Conservation (phyloP, 2,888 invertebrate species). For the Agriopis aurantiaria region DNA sequence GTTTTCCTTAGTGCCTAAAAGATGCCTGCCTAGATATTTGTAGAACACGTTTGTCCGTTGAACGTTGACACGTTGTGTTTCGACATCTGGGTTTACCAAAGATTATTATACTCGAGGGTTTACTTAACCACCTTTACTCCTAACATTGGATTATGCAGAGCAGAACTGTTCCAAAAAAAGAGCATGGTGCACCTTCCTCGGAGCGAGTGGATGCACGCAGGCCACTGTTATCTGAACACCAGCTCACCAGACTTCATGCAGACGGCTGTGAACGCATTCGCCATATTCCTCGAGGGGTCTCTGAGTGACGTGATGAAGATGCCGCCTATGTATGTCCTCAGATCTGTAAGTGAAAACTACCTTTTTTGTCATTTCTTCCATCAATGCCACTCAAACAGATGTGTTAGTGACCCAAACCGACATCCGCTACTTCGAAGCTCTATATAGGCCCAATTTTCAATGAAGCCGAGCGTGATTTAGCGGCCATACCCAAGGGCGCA, state of each 20-base stretch:
- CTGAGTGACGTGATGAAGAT: conserved; percentile 63
- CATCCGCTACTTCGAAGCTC: no score
- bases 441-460: no score
- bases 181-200: conserved; percentile 66
- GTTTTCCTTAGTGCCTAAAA: no score
- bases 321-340: conserved; percentile 66
- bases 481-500: no score
- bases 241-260: conserved; percentile 72
- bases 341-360: conserved; percentile 62
- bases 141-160: conserved; percentile 49
- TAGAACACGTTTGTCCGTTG: no score
- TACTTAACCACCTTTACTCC: neutral
- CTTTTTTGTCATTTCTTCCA: neutral
- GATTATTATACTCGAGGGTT: no score
- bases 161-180: conserved; percentile 65
- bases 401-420: no score
- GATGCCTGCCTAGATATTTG: no score
- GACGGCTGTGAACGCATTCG: conserved; percentile 76
- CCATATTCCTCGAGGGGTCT: conserved; percentile 68
- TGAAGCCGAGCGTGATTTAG: no score
- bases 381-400: neutral
- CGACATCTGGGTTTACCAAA: no score
- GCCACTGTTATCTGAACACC: conserved; percentile 61
- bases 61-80: no score
- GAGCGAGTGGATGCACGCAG: conserved; percentile 61